Evolutionary conservation across 2,113 vertebrate species (phyloP), one percentile per base, ranked within the genome.

Genomic region (Ammodytes dubius): DNA sequence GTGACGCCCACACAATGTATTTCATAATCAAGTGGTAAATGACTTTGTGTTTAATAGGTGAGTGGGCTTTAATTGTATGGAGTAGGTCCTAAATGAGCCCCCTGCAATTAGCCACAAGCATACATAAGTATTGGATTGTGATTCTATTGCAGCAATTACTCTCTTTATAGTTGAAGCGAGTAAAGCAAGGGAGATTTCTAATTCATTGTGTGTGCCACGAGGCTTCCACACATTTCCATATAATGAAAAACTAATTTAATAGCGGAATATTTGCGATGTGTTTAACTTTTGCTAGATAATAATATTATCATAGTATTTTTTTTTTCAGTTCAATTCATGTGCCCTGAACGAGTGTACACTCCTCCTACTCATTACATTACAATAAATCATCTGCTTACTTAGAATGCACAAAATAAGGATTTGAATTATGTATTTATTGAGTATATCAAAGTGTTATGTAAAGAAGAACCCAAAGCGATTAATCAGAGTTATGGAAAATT

Each of bases 41-140:
- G 12, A 45, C 57, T 64, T 42, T n/a, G 37, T 65, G 43, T 67
- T 68, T 49, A 65, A 75, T 77, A 59, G 70, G 19, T 57, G 40
- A 70, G 15, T 45, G 37, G 7, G 39, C 17, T 68, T 49, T 76
- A 70, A 84, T 73, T 74, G 70, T 50, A 42, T 7, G 14, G 15
- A 66, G 19, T 52, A 4, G 15, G 43, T 37, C 66, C 70, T 60
- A 49, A 10, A 65, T 56, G 42, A 6, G 42, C 12, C 69, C 61
- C 67, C 58, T 39, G 69, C 59, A 84, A 84, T 77, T 69, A 77
- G n/a, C 53, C 59, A 76, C n/a, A 63, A 66, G 53, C 27, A 27
- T 27, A n/a, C 5, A 27, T 27, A 74, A n/a, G 14, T 17, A 72
- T 19, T 76, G 52, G 35, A 76, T 39, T 58, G 7, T 72, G 27